Evolutionary conservation across 2,797 vertebrate genomes (phyloP).

Genomic region (Chrysocyon brachyurus): DNA sequence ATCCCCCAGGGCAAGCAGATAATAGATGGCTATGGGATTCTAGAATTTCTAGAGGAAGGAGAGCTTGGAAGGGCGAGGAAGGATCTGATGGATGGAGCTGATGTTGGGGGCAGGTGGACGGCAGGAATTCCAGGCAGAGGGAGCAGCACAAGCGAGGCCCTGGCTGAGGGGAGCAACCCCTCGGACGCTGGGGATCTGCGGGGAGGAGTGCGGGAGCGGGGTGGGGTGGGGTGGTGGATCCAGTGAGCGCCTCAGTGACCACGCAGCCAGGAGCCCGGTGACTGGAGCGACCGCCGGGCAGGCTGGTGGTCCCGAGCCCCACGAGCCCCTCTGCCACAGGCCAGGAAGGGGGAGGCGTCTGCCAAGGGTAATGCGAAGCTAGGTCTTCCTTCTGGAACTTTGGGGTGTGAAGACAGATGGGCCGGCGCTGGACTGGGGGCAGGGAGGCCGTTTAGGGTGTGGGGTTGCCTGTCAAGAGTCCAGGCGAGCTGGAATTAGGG

Average conservation of each 20-base stretch:
- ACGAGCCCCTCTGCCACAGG: background rate
- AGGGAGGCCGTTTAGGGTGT: background rate
- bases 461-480: background rate
- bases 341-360: background rate
- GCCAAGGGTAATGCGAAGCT: background rate
- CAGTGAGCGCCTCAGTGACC: background rate
- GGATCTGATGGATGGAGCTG: background rate
- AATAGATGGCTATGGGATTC: no score
- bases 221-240: no score
- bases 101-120: rapidly evolving
- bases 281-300: background rate
- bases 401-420: background rate
- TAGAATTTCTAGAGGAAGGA: background rate
- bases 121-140: background rate
- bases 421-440: background rate
- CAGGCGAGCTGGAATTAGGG: background rate
- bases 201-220: rapidly evolving
- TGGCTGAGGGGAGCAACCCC: background rate
- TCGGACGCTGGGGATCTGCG: background rate
- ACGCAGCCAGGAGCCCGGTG: background rate
- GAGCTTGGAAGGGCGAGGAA: background rate
- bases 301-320: rapidly evolving
- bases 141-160: no score
- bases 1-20: background rate
- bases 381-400: background rate